Evolutionary conservation across 2,113 vertebrate species (phyloP).

Genomic region (Cynocephalus volans): DNA sequence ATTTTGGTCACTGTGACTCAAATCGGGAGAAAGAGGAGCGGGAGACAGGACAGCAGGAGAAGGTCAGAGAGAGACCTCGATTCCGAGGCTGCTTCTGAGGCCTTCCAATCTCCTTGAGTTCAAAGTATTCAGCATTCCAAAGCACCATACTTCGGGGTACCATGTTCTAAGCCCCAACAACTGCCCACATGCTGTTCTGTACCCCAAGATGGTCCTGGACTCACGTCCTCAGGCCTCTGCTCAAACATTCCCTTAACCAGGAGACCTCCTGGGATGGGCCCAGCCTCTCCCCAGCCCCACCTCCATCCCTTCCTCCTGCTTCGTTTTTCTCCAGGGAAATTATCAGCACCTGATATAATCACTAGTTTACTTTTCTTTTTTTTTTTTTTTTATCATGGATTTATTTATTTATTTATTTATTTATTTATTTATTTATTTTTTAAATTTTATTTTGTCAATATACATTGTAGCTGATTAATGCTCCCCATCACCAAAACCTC

Average conservation of each 20-base stretch:
- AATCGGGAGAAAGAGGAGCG: not conserved
- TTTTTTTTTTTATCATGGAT: no score
- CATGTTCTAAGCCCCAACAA: not conserved
- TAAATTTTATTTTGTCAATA: no score
- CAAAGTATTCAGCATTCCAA: not conserved
- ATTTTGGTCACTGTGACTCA: not conserved
- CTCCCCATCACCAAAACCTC: no score
- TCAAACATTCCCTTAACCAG: not conserved
- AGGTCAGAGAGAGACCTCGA: not conserved
- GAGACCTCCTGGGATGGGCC: not conserved
- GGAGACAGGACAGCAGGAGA: not conserved
- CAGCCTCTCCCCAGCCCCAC: accelerated
- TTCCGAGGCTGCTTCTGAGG: not conserved
- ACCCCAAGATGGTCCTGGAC: not conserved
- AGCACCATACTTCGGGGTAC: not conserved
- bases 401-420: no score
- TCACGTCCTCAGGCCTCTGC: not conserved
- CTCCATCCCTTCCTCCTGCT: not conserved
- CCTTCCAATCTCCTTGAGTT: not conserved
- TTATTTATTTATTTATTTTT: no score
- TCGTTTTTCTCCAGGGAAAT: not conserved
- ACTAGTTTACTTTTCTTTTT: not conserved
- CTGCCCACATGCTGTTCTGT: not conserved
- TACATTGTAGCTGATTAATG: no score
- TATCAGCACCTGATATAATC: not conserved